A percentile compares a stretch with the other conserved stretches of the same genome.
These are phyloP conservation scores for Irena cyanogastra DNA, from an alignment of 2,113 vertebrate species.

Conservation along the genomic window DNA sequence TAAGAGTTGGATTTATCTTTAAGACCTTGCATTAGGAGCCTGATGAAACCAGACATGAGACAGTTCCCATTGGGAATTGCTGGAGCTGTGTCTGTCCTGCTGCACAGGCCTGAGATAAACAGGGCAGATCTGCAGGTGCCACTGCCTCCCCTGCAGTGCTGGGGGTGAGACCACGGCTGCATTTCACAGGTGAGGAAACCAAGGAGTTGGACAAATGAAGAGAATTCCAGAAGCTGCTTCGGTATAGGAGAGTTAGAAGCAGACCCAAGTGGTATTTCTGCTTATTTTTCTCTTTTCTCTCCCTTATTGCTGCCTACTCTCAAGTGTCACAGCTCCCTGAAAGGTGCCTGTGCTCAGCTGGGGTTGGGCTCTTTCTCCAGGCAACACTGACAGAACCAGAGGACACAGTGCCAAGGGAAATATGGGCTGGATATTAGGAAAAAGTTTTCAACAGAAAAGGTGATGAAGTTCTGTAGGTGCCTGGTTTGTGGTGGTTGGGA, in stretches of 20 bases:
- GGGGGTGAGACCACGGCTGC: neutral
- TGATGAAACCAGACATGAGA: neutral
- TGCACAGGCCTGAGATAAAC: neutral
- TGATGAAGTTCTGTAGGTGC: no score
- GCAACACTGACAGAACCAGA: neutral
- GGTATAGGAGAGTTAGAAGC: neutral
- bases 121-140: neutral
- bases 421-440: no score
- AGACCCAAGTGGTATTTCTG: neutral
- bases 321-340: neutral
- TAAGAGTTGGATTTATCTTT: neutral
- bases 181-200: neutral
- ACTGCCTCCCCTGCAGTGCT: neutral
- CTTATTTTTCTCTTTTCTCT: neutral
- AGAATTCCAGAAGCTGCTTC: neutral
- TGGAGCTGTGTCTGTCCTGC: accelerated
- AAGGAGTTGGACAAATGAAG: neutral
- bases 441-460: no score
- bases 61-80: accelerated
- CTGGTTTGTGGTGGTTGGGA: no score
- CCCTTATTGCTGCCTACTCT: neutral
- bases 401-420: no score
- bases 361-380: neutral
- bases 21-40: neutral
- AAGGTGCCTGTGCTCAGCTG: neutral